Evolutionary conservation across 1,140 invertebrate genomes (phyloP).

Genomic region (Apolygus lucorum): DNA sequence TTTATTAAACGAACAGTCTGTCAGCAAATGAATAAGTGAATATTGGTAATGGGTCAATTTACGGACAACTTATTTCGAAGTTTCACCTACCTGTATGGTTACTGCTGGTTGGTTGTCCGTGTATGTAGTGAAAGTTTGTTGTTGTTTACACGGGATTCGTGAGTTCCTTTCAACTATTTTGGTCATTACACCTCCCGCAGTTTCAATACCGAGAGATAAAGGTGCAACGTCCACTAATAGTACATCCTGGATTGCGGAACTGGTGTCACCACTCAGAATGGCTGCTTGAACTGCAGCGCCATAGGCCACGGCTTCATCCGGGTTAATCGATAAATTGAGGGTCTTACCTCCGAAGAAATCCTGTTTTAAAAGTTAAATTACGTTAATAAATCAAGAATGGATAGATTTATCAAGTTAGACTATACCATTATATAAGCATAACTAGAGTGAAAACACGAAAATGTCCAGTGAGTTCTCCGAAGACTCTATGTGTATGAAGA

Average conservation of each 20-base stretch:
- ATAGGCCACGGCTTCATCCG: conserved; percentile 57
- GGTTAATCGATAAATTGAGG: conserved; percentile 57
- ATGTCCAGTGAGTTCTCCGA: too few species aligned
- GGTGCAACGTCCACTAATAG: conserved; percentile 48
- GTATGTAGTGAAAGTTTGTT: conserved; percentile 47
- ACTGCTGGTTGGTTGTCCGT: conserved; percentile 62
- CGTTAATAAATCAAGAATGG: too few species aligned
- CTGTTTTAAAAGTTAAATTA: too few species aligned
- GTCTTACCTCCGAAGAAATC: conserved; percentile 53
- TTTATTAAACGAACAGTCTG: too few species aligned
- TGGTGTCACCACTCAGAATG: conserved; percentile 49
- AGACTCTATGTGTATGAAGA: too few species aligned
- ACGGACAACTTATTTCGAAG: too few species aligned
- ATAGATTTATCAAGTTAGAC: too few species aligned
- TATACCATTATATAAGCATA: too few species aligned
- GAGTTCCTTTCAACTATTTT: conserved; percentile 48
- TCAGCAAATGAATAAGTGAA: neutral
- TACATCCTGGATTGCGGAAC: conserved; percentile 48
- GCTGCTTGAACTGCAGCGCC: conserved; percentile 57
- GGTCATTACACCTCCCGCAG: conserved; percentile 49
- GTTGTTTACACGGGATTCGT: conserved; percentile 46
- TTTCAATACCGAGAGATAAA: conserved; percentile 48
- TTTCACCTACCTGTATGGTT: conserved; percentile 53
- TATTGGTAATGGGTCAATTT: too few species aligned
- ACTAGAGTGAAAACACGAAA: too few species aligned